Evolutionary conservation across 2,113 vertebrate species (phyloP).

Genomic region (Elaphurus davidianus): DNA sequence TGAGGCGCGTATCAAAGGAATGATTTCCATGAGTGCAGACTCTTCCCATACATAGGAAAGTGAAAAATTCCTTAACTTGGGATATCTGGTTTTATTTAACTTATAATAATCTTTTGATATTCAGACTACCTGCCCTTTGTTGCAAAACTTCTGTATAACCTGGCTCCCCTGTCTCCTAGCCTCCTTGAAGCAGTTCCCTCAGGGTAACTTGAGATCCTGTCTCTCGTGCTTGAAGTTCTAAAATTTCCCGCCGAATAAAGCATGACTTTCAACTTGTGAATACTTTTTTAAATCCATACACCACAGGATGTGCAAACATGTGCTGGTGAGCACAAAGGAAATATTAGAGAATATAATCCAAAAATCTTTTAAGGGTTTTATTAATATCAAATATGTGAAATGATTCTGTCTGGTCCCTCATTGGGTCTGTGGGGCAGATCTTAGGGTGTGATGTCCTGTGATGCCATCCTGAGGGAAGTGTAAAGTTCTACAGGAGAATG

Average conservation of each 20-base stretch:
- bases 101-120: neutral
- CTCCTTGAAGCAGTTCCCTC: neutral
- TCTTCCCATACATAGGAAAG: neutral
- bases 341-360: neutral
- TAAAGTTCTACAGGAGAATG: neutral
- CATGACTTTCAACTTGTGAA: neutral
- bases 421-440: neutral
- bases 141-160: neutral
- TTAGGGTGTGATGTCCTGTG: rapidly evolving
- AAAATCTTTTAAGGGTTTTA: neutral
- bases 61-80: neutral
- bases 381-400: neutral
- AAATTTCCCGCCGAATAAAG: neutral
- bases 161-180: neutral
- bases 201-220: neutral
- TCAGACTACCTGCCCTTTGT: neutral
- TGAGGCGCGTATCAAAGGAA: neutral
- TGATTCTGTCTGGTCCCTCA: neutral
- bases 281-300: neutral
- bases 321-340: neutral
- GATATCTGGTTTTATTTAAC: neutral
- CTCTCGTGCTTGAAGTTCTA: neutral
- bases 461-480: neutral
- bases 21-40: neutral
- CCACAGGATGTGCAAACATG: neutral